Evolutionary conservation across 2,797 vertebrate species (phyloP).

Genomic region (Phoxinus dragarum): DNA sequence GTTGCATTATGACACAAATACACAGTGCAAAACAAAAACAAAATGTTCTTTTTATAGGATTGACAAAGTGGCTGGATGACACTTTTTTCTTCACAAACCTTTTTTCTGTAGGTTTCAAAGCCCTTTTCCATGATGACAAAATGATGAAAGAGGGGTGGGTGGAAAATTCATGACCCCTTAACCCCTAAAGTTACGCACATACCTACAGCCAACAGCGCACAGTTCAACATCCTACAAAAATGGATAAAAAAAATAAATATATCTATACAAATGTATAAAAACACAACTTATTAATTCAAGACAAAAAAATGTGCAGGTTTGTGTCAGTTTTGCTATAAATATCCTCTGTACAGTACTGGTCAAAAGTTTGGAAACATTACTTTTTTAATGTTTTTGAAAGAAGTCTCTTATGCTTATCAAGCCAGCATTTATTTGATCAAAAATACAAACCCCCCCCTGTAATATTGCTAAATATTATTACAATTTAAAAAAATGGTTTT

Average conservation of each 20-base stretch:
- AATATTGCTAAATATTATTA: no score
- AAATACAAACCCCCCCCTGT: no score
- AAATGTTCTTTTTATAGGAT: constrained; percentile 11
- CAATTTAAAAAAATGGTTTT: no score
- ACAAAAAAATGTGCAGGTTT: constrained; percentile 60
- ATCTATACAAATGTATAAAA: constrained; percentile 65
- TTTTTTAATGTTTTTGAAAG: no score
- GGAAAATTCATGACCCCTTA: constrained; percentile 36
- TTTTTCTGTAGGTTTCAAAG: constrained; percentile 15
- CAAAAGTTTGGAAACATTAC: no score
- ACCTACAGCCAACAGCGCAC: constrained; percentile 47
- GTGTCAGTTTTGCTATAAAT: constrained; percentile 46
- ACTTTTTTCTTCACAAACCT: constrained; percentile 6
- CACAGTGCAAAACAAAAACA: constrained; percentile 35
- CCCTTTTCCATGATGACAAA: constrained; percentile 39
- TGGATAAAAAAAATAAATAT: constrained; percentile 86
- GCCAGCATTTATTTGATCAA: no score
- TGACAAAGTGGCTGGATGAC: background rate
- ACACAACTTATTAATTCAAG: constrained; percentile 45
- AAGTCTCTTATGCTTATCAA: no score
- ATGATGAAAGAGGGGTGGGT: constrained; percentile 21
- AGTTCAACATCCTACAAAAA: constrained; percentile 55
- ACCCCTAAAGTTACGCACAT: constrained; percentile 42
- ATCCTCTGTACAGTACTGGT: constrained; percentile 5
- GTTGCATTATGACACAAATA: constrained; percentile 29